Evolutionary conservation across 2,113 vertebrate genomes (phyloP).

Genomic region (Lophochroa leadbeateri): DNA sequence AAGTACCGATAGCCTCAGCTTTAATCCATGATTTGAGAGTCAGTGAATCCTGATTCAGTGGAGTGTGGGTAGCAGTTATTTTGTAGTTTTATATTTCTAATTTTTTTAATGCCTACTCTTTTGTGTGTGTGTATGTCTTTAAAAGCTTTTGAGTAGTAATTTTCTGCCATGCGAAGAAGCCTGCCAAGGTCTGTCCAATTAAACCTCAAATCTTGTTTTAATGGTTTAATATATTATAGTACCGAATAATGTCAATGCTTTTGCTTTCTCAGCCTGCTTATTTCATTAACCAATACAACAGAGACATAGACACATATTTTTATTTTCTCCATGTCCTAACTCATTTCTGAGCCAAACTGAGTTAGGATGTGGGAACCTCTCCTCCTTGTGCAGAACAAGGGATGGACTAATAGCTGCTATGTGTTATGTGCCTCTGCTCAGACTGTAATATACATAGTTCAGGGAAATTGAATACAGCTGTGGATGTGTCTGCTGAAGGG

Average conservation of each 20-base stretch:
- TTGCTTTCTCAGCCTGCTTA: conserved; percentile 40
- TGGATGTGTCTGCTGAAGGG: neutral
- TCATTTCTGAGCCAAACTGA: neutral
- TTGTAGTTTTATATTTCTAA: neutral
- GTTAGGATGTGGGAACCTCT: neutral
- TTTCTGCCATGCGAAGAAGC: neutral
- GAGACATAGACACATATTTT: conserved; percentile 10
- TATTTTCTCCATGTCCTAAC: neutral
- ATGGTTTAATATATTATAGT: neutral
- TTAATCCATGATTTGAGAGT: neutral
- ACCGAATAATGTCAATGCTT: neutral
- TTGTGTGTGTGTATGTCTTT: neutral
- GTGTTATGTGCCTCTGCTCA: neutral
- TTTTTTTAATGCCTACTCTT: neutral
- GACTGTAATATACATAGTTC: neutral
- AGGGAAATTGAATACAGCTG: neutral
- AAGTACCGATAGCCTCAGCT: neutral
- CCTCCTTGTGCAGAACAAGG: neutral
- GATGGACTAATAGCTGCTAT: neutral
- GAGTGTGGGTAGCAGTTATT: neutral
- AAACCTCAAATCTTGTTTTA: conserved; percentile 8
- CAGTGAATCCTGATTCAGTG: neutral
- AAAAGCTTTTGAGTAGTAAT: neutral
- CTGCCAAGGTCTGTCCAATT: neutral
- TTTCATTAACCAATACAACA: conserved; percentile 17